Conservation (phyloP, 2,797 vertebrate genomes). For the Naso thynnoides region DNA sequence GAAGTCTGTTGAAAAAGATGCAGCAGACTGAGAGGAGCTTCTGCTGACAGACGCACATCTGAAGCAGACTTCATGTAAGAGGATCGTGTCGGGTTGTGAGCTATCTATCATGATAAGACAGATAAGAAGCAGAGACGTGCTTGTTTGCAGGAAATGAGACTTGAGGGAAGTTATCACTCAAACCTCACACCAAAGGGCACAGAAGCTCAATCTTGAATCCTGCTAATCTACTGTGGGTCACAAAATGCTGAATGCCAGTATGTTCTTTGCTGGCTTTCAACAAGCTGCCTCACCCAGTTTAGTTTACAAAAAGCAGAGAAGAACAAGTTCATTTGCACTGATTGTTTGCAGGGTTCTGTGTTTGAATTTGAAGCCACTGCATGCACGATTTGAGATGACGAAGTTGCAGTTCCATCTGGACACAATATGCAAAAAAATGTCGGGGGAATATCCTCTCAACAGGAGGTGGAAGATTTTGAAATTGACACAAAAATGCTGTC, state of each 20-base stretch:
- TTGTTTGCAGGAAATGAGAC: constrained; percentile 49
- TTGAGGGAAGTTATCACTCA: constrained; percentile 49
- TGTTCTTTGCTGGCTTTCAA: constrained; percentile 11
- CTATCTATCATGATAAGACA: constrained; percentile 53
- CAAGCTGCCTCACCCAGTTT: not conserved
- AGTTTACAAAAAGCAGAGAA: not conserved
- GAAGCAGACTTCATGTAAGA: constrained; percentile 18
- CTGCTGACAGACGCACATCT: constrained; percentile 36
- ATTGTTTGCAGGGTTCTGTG: constrained; percentile 27
- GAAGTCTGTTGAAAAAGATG: not conserved
- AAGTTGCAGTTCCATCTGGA: constrained; percentile 69
- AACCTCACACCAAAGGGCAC: constrained; percentile 16
- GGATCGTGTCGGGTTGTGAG: constrained; percentile 15
- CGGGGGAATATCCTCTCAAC: constrained; percentile 45
- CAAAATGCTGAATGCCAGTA: not conserved
- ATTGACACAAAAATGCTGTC: constrained; percentile 44
- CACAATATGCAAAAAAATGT: constrained; percentile 66
- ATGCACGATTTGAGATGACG: constrained; percentile 32
- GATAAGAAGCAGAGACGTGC: constrained; percentile 33
- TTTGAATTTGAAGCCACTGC: constrained; percentile 34
- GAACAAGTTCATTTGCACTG: not conserved
- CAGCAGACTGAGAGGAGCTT: constrained; percentile 19
- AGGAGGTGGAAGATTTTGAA: constrained; percentile 51
- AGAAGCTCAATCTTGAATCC: constrained; percentile 25
- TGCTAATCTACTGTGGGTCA: constrained; percentile 7